Evolutionary conservation across 2,113 vertebrate species (phyloP).

Genomic region (Holacanthus passer): DNA sequence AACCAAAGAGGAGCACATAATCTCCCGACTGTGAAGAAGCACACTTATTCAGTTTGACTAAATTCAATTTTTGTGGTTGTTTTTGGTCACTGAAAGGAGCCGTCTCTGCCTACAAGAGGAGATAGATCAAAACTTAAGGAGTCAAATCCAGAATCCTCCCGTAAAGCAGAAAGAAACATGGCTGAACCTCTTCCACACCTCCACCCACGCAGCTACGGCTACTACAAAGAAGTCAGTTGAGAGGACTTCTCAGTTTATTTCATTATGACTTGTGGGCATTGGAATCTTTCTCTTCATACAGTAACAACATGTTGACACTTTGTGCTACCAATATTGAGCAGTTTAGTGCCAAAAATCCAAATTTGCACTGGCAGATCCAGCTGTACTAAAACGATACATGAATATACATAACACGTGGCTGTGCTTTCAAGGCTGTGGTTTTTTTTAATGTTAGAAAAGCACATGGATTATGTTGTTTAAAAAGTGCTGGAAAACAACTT

Average conservation of each 20-base stretch:
- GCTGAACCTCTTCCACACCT: conserved; percentile 43
- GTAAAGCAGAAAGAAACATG: conserved; percentile 41
- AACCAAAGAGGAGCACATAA: neutral
- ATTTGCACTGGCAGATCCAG: neutral
- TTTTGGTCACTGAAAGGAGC: neutral
- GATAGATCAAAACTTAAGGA: conserved; percentile 25
- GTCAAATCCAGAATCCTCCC: conserved; percentile 36
- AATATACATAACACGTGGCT: neutral
- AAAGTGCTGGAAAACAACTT: neutral
- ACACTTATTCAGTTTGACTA: neutral
- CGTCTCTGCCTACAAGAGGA: neutral
- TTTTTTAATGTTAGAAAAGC: neutral
- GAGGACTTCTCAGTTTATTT: conserved; percentile 28
- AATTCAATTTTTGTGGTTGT: neutral
- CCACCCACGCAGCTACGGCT: conserved; percentile 38
- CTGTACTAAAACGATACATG: neutral
- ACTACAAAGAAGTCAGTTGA: conserved; percentile 20
- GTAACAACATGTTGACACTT: neutral
- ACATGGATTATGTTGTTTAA: neutral
- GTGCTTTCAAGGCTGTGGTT: neutral
- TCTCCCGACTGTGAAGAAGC: neutral
- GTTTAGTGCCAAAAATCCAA: neutral
- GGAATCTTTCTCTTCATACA: conserved; percentile 6
- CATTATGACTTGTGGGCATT: conserved; percentile 20
- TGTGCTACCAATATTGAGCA: neutral